Evolutionary conservation across 2,113 vertebrate genomes (phyloP).

Genomic region (Callaeas wilsoni): DNA sequence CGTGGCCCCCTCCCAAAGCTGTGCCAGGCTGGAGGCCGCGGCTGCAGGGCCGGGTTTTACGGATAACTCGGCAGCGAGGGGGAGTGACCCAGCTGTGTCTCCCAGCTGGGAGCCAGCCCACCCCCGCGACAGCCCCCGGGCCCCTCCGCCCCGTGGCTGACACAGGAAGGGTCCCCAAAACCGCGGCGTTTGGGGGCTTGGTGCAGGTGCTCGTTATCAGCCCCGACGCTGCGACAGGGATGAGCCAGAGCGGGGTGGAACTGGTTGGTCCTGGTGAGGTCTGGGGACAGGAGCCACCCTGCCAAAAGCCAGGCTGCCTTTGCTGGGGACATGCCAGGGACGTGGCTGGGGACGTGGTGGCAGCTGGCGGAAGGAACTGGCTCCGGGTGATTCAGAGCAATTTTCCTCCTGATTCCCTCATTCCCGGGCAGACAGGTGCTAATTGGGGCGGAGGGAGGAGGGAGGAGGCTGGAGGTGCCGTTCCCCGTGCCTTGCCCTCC

Average conservation of each 20-base stretch:
- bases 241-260: neutral
- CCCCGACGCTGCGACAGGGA: rapidly evolving
- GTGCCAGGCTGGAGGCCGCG: rapidly evolving
- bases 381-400: conserved; percentile 42
- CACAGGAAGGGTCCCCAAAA: neutral
- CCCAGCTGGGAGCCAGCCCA: neutral
- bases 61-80: rapidly evolving
- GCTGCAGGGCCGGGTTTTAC: neutral
- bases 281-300: rapidly evolving
- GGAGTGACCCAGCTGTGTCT: neutral
- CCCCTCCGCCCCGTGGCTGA: neutral
- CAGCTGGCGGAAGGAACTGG: too few species aligned
- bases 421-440: neutral
- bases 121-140: too few species aligned
- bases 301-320: neutral
- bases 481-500: neutral
- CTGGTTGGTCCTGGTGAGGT: neutral
- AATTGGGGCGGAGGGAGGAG: neutral
- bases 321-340: neutral
- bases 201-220: rapidly evolving
- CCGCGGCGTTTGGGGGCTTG: rapidly evolving
- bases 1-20: neutral
- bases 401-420: neutral
- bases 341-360: neutral
- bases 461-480: neutral